A percentile compares a stretch with the other conserved stretches of the same genome.
These are phyloP conservation scores for Phaedon cochleariae DNA, from an alignment of 2,888 invertebrate genomes.

Conservation along the genomic window DNA sequence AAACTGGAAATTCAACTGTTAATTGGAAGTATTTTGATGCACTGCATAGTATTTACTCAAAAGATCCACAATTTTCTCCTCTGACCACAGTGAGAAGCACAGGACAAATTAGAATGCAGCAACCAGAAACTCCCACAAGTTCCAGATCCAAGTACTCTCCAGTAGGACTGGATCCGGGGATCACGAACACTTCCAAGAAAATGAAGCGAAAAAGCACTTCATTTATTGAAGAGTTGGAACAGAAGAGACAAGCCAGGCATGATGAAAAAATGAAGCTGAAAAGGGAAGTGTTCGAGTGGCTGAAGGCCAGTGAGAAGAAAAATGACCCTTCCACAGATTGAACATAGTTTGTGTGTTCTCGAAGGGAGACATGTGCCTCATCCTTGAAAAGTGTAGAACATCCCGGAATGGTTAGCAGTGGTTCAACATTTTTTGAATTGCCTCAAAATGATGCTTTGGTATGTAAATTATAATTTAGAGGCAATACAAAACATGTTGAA, in stretches of 20 bases:
- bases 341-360: no score
- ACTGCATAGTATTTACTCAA: background rate
- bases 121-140: background rate
- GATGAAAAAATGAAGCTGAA: background rate
- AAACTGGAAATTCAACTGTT: background rate
- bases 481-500: no score
- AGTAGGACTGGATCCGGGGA: background rate
- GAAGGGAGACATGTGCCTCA: no score
- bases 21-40: constrained; percentile 4
- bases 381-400: no score
- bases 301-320: background rate
- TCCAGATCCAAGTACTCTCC: background rate
- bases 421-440: no score
- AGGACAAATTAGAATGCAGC: background rate
- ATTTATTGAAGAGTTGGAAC: background rate
- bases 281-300: background rate
- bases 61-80: constrained; percentile 8
- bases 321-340: background rate
- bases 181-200: background rate
- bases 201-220: background rate
- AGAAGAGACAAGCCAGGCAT: background rate
- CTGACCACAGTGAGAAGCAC: background rate
- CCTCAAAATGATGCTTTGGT: no score
- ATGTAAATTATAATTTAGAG: no score
- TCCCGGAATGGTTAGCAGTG: no score